Evolutionary conservation across 2,797 vertebrate genomes (phyloP), one percentile per base, ranked within the genome.

Genomic region (Lutjanus argentimaculatus): DNA sequence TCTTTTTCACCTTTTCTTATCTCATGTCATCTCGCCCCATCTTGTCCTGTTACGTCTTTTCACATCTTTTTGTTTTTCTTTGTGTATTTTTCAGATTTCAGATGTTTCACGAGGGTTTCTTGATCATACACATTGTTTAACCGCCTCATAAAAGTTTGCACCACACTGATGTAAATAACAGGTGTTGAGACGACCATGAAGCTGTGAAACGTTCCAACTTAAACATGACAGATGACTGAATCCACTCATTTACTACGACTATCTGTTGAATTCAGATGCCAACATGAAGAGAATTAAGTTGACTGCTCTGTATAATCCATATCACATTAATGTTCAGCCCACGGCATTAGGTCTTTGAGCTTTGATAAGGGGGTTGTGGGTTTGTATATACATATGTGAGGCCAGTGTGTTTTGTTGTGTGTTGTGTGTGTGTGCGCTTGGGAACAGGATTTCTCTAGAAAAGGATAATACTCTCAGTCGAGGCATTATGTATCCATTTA

Each of bases 401-500:
- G 56, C 17, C 55, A 17, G 63, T 25, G 63, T 70, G 77, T 63
- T 25, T 59, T 70, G 43, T 45, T 46, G 45, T 46, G 45, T 46
- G 77, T 67, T 73, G 63, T 53, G 58, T 73, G 72, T 66, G 65
- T 48, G 62, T 15, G 16, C 8, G 43, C n/a, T 48, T 52, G 55
- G 43, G 68, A 79, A 74, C 73, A 73, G 87, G 89, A 94, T 94
- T 91, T 94, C 85, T 85, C 88, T 87, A 85, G 92, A 82, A 88
- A 91, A 90, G 90, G 91, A 94, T 94, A 92, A 96, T 93, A 74
- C 89, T 91, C 84, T 94, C 88, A 92, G 90, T 87, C 19, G 49
- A 92, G 86, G 92, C 88, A 93, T 95, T 96, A 96, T 91, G 88
- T 85, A 69, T 95, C 95, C 94, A 95, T 95, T 95, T 93, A 95